Evolutionary conservation across 2,888 invertebrate genomes (phyloP), one percentile per base, ranked within the genome.

Genomic region (Napeogenes inachia): DNA sequence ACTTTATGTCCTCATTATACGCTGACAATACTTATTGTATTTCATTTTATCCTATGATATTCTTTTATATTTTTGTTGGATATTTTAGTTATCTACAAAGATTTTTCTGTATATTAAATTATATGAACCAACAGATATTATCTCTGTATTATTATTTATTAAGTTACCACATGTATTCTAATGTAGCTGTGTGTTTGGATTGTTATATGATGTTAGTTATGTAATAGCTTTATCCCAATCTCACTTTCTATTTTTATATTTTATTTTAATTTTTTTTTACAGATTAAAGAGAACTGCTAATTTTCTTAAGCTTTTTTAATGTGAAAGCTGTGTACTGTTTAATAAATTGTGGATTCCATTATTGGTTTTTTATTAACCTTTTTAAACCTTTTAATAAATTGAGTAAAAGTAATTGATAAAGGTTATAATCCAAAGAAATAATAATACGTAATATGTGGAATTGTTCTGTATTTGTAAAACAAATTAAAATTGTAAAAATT

Each of bases 381-480:
- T 50, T 5, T 35, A 4, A 35, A 6, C 35, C 4, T 4, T 6
- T 5, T 4, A 35, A 35, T 21, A 21, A 21, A 21, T 21, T 21
- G 21, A 21, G 21, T 21, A 21, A 21, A 21, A 21, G 21, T 21
- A 21, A 21, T 38, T 38, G 38, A 38, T 6, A 38, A 6, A 38
- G 8, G 8, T 38, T 3, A 8, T 3, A n/a, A 10, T 6, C 2
- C 3, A 42, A 42, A 8, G 42, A 45, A 58, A 62, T 50, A 58
- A 59, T 32, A 42, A 45, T 12, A 13, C 30, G 30, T n/a, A 45
- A 21, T 38, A 56, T 30, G 55, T 60, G 58, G 58, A 65, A 60
- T 33, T 63, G 56, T 59, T 63, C 50, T 63, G 57, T 63, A 54
- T 58, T 63, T 59, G 30, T 60, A 63, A 65, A 65, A 65, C 56